These are phyloP conservation scores for Ichneumon xanthorius DNA, from an alignment of 2,888 invertebrate species.

Conservation along the genomic window DNA sequence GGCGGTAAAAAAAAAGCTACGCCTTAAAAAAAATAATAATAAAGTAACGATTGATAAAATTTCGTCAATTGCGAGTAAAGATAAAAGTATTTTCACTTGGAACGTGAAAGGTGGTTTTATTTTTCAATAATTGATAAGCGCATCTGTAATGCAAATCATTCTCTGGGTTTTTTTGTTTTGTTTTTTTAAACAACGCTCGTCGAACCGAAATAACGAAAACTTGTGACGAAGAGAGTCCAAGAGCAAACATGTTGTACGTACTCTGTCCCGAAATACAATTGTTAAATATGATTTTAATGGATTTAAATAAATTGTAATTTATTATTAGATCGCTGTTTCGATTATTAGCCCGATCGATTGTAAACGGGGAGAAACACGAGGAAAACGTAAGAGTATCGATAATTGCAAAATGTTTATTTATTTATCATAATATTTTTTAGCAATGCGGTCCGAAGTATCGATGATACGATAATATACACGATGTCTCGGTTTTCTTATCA, in stretches of 20 bases:
- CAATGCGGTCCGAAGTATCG: constrained; percentile 33
- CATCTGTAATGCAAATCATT: constrained; percentile 19
- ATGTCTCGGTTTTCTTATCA: constrained; percentile 32
- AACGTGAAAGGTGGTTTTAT: constrained; percentile 31
- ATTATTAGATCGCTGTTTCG: constrained; percentile 77
- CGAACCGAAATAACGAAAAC: constrained; percentile 6
- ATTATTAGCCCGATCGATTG: constrained; percentile 22
- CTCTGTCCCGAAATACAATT: constrained; percentile 77
- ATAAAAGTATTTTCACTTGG: constrained; percentile 41
- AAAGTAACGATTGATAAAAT: constrained; percentile 11
- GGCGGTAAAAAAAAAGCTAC: constrained; percentile 4
- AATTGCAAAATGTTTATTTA: constrained; percentile 60
- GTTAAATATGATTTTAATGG: constrained; percentile 81
- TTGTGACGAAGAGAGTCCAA: constrained; percentile 74
- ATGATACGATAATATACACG: constrained; percentile 60
- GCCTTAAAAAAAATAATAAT: constrained; percentile 34
- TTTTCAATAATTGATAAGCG: constrained; percentile 15
- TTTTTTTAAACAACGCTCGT: constrained; percentile 6
- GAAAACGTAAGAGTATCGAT: background rate
- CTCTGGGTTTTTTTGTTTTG: constrained; percentile 36
- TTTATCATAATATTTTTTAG: constrained; percentile 40
- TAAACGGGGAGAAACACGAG: background rate
- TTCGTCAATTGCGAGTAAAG: constrained; percentile 14
- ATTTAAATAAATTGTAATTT: constrained; percentile 83
- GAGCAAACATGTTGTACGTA: constrained; percentile 71